Conservation (phyloP, 1,140 invertebrate genomes). For the Phymastichus coffea region DNA sequence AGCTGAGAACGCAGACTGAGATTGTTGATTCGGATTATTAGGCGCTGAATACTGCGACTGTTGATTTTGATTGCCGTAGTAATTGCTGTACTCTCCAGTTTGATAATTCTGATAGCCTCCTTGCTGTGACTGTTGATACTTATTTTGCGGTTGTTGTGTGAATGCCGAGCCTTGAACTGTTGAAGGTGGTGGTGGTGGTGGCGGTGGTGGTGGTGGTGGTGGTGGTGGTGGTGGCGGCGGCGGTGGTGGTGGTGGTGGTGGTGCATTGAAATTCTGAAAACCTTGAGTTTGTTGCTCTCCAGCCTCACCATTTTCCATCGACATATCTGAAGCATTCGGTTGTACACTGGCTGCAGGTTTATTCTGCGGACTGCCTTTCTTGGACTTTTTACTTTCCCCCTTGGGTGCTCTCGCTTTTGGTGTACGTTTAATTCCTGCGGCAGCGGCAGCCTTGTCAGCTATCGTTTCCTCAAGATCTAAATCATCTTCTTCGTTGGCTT, state of each 20-base stretch:
- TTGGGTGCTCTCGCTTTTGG: slow-evolving; percentile 47
- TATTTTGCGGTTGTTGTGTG: not conserved
- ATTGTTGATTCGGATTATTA: too few relatives aligned
- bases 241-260: not conserved
- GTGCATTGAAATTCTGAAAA: slow-evolving; percentile 5
- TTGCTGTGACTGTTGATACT: slow-evolving; percentile 23
- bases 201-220: slow-evolving; percentile 22
- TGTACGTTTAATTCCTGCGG: slow-evolving; percentile 38
- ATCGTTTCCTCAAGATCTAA: slow-evolving; percentile 80
- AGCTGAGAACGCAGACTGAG: too few relatives aligned
- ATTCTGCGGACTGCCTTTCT: slow-evolving; percentile 46
- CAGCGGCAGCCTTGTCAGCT: slow-evolving; percentile 45
- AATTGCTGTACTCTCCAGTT: slow-evolving; percentile 43
- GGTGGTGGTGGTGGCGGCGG: not conserved
- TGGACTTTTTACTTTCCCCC: slow-evolving; percentile 50
- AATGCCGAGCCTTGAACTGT: too few relatives aligned
- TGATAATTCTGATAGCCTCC: slow-evolving; percentile 47
- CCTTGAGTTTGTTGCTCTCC: not conserved
- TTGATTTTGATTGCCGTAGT: slow-evolving; percentile 42
- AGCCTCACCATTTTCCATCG: slow-evolving; percentile 35
- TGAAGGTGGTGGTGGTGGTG: slow-evolving; percentile 24
- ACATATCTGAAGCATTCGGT: slow-evolving; percentile 58
- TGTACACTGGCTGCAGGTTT: slow-evolving; percentile 71
- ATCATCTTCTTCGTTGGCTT: slow-evolving; percentile 80
- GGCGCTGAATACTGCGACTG: slow-evolving; percentile 33